Conservation (phyloP, 2,113 vertebrate genomes). For the Lota lota region DNA sequence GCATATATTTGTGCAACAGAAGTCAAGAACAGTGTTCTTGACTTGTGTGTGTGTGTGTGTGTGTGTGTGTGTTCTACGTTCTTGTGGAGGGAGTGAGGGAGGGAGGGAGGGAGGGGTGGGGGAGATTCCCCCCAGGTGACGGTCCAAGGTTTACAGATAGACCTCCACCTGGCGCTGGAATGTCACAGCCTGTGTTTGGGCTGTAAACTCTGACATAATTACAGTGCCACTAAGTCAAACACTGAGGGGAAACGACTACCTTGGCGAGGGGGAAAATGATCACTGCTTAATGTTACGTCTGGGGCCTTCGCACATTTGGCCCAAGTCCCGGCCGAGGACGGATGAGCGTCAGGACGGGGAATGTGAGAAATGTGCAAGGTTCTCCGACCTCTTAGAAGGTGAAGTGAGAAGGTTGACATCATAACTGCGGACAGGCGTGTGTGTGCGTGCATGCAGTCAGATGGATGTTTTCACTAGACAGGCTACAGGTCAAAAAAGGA, state of each 20-base stretch:
- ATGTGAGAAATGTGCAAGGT: conserved; percentile 59
- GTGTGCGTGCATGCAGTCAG: conserved; percentile 52
- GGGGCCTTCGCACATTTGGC: conserved; percentile 60
- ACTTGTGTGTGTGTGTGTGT: no score
- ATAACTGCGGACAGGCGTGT: conserved; percentile 44
- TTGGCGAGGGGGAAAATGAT: conserved; percentile 55
- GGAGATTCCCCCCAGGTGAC: conserved; percentile 49
- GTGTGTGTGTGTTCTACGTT: background rate
- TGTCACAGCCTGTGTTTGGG: conserved; percentile 71
- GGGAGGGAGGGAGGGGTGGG: conserved; percentile 11
- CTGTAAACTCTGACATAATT: conserved; percentile 72
- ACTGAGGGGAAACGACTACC: conserved; percentile 66
- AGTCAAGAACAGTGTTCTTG: no score
- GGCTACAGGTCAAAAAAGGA: conserved; percentile 45
- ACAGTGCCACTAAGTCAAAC: conserved; percentile 66
- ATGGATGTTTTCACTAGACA: conserved; percentile 34
- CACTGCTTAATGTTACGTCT: conserved; percentile 66
- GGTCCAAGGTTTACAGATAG: conserved; percentile 64
- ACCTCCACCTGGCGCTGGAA: conserved; percentile 74
- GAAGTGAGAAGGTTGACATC: conserved; percentile 55
- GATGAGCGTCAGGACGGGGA: conserved; percentile 38
- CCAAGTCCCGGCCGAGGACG: conserved; percentile 48
- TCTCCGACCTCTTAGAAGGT: conserved; percentile 62
- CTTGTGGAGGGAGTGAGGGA: background rate
- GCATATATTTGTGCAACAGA: no score